phyloP scores from a whole-genome alignment of 1,140 invertebrate genomes.

The Eulimnadia texana region DNA sequence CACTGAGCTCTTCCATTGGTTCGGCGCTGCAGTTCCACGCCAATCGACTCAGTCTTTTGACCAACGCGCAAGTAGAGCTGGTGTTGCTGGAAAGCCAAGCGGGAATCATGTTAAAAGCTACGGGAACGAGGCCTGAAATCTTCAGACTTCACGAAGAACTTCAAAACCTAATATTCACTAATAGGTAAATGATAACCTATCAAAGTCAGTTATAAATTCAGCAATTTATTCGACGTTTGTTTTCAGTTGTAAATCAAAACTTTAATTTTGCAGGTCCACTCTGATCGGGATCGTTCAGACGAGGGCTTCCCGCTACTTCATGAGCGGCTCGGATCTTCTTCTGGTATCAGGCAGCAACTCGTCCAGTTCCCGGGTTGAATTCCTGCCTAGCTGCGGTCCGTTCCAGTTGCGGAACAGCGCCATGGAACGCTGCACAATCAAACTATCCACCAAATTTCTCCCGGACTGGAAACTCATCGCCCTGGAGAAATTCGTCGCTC shows the following conservation, averaged over 20 bases:
- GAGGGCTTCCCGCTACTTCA: background rate
- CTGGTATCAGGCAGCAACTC: background rate
- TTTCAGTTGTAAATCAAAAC: too few relatives aligned
- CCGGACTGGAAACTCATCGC: background rate
- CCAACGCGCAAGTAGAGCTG: constrained; percentile 2
- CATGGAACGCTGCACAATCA: background rate
- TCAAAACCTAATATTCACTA: background rate
- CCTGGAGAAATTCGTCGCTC: constrained; percentile 1
- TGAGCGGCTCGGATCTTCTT: background rate
- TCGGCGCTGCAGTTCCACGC: constrained; percentile 1
- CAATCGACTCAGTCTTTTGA: background rate
- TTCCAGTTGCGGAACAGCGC: background rate
- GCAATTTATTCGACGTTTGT: too few relatives aligned
- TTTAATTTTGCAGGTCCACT: too few relatives aligned
- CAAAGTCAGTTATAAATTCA: too few relatives aligned
- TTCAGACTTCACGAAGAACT: constrained; percentile 5
- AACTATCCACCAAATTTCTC: background rate
- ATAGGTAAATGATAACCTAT: too few relatives aligned
- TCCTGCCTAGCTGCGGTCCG: background rate
- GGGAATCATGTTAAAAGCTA: background rate
- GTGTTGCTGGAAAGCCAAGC: background rate
- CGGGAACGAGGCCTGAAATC: background rate
- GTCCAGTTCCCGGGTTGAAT: background rate
- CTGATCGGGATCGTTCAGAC: background rate
- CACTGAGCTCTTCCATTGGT: background rate